Conservation (phyloP, 1,140 invertebrate genomes). For the Atopsyche davidsoni region DNA sequence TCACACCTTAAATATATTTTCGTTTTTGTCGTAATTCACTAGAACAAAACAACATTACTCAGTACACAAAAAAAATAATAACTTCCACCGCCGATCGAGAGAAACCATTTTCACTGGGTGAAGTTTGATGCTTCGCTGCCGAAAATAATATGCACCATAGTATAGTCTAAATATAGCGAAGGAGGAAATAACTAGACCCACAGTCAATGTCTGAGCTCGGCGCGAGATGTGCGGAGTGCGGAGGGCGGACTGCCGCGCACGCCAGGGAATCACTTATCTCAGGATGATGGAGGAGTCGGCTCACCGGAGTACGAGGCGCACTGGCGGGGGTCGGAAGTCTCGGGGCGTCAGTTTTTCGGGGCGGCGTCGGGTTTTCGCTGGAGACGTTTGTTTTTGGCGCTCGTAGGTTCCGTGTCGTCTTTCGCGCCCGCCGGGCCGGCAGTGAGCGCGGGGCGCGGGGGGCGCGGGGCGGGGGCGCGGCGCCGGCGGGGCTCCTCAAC, state of each 20-base stretch:
- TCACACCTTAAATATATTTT: too few relatives aligned
- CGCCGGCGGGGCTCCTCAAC: not conserved
- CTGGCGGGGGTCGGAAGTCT: not conserved
- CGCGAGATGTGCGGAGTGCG: too few relatives aligned
- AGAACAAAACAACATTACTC: constrained; percentile 7
- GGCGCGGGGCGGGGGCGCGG: constrained; percentile 13
- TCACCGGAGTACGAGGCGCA: constrained; percentile 17
- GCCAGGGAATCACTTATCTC: too few relatives aligned
- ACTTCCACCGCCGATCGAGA: too few relatives aligned
- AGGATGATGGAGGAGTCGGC: too few relatives aligned
- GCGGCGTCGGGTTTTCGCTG: constrained; percentile 13
- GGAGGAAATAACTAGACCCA: constrained; percentile 26
- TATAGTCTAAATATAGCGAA: constrained; percentile 25
- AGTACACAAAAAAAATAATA: too few relatives aligned
- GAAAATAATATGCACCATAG: constrained; percentile 26
- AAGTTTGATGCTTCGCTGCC: too few relatives aligned
- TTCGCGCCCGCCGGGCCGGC: constrained; percentile 19
- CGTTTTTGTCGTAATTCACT: constrained; percentile 9
- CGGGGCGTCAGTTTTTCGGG: not conserved
- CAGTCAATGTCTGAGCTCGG: constrained; percentile 26
- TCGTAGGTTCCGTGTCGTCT: constrained; percentile 16
- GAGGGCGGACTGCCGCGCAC: too few relatives aligned
- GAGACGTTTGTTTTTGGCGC: constrained; percentile 15
- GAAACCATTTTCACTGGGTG: too few relatives aligned
- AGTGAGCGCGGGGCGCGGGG: too few relatives aligned